phyloP scores from a whole-genome alignment of 2,888 invertebrate genomes.

The Amphimallon solstitiale region DNA sequence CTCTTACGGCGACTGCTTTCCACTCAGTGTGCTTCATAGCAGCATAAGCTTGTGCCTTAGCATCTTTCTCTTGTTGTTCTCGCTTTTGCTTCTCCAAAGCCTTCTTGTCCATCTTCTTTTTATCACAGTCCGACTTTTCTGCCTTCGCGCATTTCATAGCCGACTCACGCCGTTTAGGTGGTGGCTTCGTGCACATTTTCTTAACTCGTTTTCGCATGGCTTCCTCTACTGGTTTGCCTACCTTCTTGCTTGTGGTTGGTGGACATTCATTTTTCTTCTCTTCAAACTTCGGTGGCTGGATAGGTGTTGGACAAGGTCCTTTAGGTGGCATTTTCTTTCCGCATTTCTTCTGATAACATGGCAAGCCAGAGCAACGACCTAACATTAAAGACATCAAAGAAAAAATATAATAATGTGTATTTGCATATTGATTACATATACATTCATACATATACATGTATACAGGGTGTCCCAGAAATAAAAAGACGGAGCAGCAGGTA shows the following conservation, averaged over 20 bases:
- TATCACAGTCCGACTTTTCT: constrained; percentile 7
- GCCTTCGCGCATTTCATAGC: background rate
- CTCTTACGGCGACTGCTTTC: constrained; percentile 32
- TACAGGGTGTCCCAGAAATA: no score
- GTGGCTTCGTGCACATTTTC: constrained; percentile 4
- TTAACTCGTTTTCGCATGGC: background rate
- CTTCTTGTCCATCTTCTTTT: constrained; percentile 6
- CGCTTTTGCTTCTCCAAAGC: background rate
- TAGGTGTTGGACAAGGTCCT: constrained; percentile 3
- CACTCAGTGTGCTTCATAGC: constrained; percentile 34
- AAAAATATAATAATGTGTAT: no score
- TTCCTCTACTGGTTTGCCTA: constrained; percentile 1
- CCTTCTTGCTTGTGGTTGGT: background rate
- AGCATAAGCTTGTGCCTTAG: constrained; percentile 1
- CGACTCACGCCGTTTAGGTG: background rate
- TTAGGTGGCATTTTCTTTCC: constrained; percentile 13
- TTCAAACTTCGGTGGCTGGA: background rate
- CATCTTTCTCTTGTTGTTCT: constrained; percentile 19
- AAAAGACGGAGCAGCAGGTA: no score
- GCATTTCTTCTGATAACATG: constrained; percentile 17
- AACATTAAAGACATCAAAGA: no score
- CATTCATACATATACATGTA: no score
- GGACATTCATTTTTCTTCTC: constrained; percentile 5
- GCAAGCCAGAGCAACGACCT: background rate
- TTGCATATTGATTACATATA: no score